Conservation (phyloP, 2,888 invertebrate species). For the Leptinotarsa peninsularis region DNA sequence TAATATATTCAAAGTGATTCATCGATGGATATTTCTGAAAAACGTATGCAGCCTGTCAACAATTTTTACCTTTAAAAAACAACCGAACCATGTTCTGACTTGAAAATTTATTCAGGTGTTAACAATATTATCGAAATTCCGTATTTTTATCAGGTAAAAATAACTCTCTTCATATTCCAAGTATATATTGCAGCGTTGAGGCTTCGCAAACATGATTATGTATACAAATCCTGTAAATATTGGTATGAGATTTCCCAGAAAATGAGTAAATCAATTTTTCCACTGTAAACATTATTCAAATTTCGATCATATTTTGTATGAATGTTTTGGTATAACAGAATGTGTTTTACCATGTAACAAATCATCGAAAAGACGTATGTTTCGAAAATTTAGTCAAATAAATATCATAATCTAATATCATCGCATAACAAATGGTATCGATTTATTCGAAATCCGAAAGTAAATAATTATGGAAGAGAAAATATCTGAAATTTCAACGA, state of each 20-base stretch:
- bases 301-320: conserved; percentile 7
- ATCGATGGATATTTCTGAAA: no score
- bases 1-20: no score
- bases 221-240: conserved; percentile 31
- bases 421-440: not conserved
- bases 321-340: not conserved
- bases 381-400: not conserved
- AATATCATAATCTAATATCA: not conserved
- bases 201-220: conserved; percentile 20
- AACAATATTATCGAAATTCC: not conserved
- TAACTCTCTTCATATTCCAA: conserved; percentile 13
- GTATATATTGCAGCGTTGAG: conserved; percentile 19
- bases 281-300: conserved; percentile 27
- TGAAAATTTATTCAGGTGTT: not conserved
- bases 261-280: conserved; percentile 35
- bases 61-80: not conserved
- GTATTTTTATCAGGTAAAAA: conserved; percentile 20
- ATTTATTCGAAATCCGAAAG: no score
- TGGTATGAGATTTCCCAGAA: conserved; percentile 38
- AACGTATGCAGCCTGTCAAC: no score
- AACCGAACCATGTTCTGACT: not conserved
- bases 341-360: not conserved
- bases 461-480: no score
- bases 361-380: not conserved
- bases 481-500: no score